Conservation (phyloP, 2,888 invertebrate genomes). For the Cephus pulcher region DNA sequence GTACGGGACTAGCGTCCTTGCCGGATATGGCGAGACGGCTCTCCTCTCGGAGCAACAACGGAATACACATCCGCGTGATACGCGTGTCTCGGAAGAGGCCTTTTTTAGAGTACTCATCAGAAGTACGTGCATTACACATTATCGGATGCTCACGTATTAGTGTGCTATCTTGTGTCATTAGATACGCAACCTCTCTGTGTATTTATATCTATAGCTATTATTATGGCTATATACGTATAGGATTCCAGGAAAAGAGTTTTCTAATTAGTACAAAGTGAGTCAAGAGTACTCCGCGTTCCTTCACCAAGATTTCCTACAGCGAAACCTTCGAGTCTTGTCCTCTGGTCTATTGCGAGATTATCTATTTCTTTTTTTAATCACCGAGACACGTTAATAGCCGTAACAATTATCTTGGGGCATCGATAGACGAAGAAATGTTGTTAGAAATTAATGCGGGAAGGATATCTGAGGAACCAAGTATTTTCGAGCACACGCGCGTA, state of each 20-base stretch:
- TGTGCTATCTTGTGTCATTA: not conserved
- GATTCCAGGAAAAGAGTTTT: not conserved
- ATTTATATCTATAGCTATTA: not conserved
- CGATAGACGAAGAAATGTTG: not conserved
- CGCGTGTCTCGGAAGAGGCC: constrained; percentile 34
- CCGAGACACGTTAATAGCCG: not conserved
- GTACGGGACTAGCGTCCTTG: constrained; percentile 51
- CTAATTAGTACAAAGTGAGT: not conserved
- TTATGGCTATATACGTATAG: not conserved
- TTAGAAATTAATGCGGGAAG: not conserved
- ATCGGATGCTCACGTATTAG: not conserved
- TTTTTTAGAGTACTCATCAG: constrained; percentile 27
- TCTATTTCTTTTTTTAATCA: not conserved
- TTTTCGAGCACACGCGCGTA: not conserved
- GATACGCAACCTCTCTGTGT: not conserved
- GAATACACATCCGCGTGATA: constrained; percentile 9
- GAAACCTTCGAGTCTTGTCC: not conserved
- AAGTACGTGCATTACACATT: not conserved
- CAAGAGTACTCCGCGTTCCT: not conserved
- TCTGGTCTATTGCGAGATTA: not conserved
- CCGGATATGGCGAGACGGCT: constrained; percentile 56
- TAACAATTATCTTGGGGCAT: not conserved
- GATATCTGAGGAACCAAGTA: not conserved
- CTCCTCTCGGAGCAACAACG: constrained; percentile 27
- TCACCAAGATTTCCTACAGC: not conserved